Conservation (phyloP, 2,797 vertebrate genomes). For the Typhlichthys eigenmanni region DNA sequence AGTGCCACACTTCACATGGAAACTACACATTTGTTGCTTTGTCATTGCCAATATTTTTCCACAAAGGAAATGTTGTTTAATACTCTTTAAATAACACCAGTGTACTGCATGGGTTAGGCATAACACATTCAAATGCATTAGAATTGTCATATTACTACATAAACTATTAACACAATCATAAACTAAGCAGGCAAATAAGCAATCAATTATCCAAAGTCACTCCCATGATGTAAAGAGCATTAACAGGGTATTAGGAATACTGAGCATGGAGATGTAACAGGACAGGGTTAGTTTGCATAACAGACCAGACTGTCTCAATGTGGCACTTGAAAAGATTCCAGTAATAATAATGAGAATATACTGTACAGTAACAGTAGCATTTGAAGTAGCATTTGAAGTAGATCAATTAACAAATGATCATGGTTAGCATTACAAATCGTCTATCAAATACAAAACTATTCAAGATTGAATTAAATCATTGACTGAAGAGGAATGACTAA, state of each 20-base stretch:
- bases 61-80: conserved; percentile 73
- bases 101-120: conserved; percentile 82
- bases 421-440: conserved; percentile 9
- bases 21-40: conserved; percentile 47
- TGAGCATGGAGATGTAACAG: conserved; percentile 47
- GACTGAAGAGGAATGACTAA: no score
- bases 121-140: conserved; percentile 56
- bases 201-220: conserved; percentile 37
- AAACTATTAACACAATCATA: conserved; percentile 53
- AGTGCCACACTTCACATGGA: conserved; percentile 68
- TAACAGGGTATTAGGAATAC: conserved; percentile 58
- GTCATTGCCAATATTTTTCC: conserved; percentile 64
- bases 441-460: no score
- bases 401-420: conserved; percentile 15
- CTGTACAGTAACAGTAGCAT: no score
- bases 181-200: conserved; percentile 31
- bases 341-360: conserved; percentile 30
- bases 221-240: conserved; percentile 48
- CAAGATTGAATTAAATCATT: no score
- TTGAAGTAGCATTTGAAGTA: no score
- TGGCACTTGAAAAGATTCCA: conserved; percentile 32
- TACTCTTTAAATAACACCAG: conserved; percentile 66
- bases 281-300: conserved; percentile 7
- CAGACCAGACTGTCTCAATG: conserved; percentile 56
- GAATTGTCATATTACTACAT: conserved; percentile 45